Evolutionary conservation across 2,113 vertebrate species (phyloP).

Genomic region (Onychorhynchus coronatus): DNA sequence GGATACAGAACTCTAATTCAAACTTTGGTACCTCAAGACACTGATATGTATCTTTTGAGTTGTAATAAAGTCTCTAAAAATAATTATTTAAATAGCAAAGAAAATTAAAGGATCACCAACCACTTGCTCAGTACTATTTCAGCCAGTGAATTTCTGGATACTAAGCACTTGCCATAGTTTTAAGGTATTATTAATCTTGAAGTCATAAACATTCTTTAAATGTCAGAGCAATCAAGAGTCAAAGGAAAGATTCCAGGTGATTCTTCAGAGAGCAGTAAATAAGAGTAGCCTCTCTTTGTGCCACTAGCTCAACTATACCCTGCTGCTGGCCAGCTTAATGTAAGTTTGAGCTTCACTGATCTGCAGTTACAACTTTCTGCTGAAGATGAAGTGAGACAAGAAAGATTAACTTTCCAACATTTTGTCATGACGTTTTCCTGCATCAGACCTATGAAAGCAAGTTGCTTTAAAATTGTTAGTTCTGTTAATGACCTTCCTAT

Average conservation of each 20-base stretch:
- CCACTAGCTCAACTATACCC: neutral
- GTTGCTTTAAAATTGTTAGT: neutral
- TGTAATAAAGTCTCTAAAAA: neutral
- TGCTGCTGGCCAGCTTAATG: neutral
- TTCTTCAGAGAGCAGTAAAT: neutral
- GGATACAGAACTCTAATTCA: neutral
- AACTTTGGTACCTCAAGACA: neutral
- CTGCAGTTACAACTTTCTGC: neutral
- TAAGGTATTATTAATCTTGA: neutral
- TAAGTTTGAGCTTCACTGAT: neutral
- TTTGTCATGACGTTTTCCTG: neutral
- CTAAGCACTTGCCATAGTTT: neutral
- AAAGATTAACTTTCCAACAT: neutral
- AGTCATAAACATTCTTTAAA: conserved; percentile 8
- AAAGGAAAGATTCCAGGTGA: neutral
- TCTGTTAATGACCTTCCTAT: neutral
- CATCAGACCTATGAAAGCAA: neutral
- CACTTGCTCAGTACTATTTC: conserved; percentile 9
- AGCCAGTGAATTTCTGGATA: conserved; percentile 28
- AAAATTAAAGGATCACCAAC: neutral
- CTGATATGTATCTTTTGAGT: neutral
- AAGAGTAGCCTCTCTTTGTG: neutral
- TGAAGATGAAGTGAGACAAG: neutral
- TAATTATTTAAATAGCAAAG: neutral
- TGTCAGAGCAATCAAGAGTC: neutral